phyloP scores from a whole-genome alignment of 2,113 vertebrate genomes.

The Lonchura striata region DNA sequence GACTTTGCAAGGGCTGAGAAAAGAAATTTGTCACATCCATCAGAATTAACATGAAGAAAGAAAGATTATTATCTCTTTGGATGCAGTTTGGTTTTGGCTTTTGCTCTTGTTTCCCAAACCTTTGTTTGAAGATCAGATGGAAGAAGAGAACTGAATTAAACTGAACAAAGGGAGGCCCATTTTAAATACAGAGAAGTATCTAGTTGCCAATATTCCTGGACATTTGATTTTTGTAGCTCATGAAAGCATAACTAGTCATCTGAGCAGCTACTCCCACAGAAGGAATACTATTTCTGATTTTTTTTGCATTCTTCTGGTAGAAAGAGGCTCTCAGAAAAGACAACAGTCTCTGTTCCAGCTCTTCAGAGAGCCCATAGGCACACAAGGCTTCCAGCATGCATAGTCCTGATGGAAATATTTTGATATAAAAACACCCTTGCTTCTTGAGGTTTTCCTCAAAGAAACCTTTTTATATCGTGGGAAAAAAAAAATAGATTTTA shows the following conservation, averaged over 20 bases:
- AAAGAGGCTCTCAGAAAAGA: not conserved
- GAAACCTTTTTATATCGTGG: not conserved
- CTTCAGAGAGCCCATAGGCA: not conserved
- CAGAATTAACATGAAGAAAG: conserved; percentile 32
- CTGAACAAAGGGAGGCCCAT: not conserved
- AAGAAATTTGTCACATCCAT: conserved; percentile 4
- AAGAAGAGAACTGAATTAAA: conserved; percentile 28
- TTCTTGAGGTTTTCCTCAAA: not conserved
- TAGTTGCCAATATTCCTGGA: conserved; percentile 7
- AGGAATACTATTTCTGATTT: not conserved
- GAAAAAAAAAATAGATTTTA: not conserved
- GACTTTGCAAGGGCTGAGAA: not conserved
- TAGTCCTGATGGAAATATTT: not conserved
- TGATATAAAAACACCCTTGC: not conserved
- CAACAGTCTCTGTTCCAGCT: not conserved
- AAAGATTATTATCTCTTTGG: conserved; percentile 4
- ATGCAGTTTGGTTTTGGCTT: not conserved
- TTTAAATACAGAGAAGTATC: not conserved
- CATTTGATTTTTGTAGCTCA: conserved; percentile 5
- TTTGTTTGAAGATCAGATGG: conserved; percentile 36
- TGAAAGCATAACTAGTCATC: not conserved
- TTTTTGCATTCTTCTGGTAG: not conserved
- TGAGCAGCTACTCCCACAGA: not conserved
- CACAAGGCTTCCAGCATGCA: not conserved
- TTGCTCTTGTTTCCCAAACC: not conserved